Conservation (phyloP, 2,113 vertebrate genomes). For the Telmatochromis sp. region DNA sequence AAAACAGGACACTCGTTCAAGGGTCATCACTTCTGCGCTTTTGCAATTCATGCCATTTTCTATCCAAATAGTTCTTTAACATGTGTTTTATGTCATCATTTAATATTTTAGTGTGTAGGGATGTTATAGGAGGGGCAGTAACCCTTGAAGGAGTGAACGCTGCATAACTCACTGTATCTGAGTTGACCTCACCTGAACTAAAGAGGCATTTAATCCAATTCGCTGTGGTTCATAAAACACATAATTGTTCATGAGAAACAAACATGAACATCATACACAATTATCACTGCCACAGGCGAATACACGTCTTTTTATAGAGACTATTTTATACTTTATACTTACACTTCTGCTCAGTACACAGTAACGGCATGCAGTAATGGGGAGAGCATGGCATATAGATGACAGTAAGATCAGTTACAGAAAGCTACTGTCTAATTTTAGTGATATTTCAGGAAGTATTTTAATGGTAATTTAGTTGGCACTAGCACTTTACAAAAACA, state of each 20-base stretch:
- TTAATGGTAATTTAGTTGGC: neutral
- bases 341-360: slow-evolving; percentile 62
- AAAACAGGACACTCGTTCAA: neutral
- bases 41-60: neutral
- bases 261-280: neutral
- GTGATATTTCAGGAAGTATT: neutral
- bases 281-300: neutral
- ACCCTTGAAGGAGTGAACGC: neutral
- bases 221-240: slow-evolving; percentile 34
- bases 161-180: neutral
- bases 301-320: neutral
- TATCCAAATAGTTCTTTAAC: neutral
- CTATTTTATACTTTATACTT: slow-evolving; percentile 63
- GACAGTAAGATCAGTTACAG: neutral
- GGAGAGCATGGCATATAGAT: neutral
- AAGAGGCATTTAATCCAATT: slow-evolving; percentile 45
- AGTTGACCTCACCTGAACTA: slow-evolving; percentile 42
- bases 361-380: neutral
- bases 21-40: neutral
- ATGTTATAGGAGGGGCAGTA: neutral
- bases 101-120: neutral
- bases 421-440: neutral
- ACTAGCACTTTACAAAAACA: neutral
- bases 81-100: neutral
- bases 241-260: neutral